Evolutionary conservation across 2,113 vertebrate genomes (phyloP), one percentile per base, ranked within the genome.

Genomic region (Zeus faber): DNA sequence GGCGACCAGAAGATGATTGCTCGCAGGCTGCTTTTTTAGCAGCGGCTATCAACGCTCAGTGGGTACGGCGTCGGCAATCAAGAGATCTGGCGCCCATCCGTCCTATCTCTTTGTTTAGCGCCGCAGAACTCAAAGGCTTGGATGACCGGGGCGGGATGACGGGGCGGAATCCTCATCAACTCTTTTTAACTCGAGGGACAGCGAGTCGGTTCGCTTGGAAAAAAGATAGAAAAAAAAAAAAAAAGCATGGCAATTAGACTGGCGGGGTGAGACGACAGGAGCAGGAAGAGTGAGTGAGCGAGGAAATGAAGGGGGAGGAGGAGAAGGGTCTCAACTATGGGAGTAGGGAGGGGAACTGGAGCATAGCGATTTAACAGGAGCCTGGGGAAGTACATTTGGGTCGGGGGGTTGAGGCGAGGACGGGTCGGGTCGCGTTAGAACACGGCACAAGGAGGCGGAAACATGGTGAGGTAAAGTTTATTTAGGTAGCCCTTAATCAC

Each of bases 181-280:
- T 37, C 70, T 53, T 72, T n/a, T 64, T 66, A 54, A 75, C 80
- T 62, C 41, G 65, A 58, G 74, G 70, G 72, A 50, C 60, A 69
- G 59, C 63, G 17, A 61, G 71, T 67, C 43, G 62, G 67, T 74
- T 79, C 64, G 62, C 79, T 82, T 74, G 74, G 76, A 67, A 65
- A n/a, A n/a, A n/a, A n/a, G n/a, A n/a, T n/a, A n/a, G n/a, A 58
- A 62, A 59, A 26, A 39, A 70, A 3, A 58, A 62, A 59, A 26
- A 39, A 70, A 3, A 37, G 33, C 10, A 72, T n/a, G n/a, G 67
- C 76, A 82, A 82, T 82, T 83, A 82, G 66, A 70, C 65, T n/a
- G 57, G 63, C 56, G n/a, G 48, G 57, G 62, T 58, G 61, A 64
- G 47, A 63, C 70, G 70, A 67, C 31, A 44, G 58, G 22, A 23